These are phyloP conservation scores for Agonopterix subpropinquella DNA, from an alignment of 2,888 invertebrate genomes.

Conservation along the genomic window DNA sequence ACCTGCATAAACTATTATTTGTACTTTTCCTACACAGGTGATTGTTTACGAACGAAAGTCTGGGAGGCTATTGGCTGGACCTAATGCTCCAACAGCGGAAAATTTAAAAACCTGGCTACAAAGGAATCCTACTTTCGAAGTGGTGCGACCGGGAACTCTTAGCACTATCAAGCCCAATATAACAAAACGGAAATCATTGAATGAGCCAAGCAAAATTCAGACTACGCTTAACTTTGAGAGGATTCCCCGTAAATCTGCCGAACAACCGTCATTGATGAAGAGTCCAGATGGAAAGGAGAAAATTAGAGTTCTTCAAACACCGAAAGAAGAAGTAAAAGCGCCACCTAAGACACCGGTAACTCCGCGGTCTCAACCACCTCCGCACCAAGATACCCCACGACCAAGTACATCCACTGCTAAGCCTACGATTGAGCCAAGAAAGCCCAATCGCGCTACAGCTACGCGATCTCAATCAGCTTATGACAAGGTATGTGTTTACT, in stretches of 20 bases:
- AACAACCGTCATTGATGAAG: slow-evolving; percentile 27
- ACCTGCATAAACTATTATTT: too few species aligned
- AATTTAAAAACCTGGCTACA: slow-evolving; percentile 89
- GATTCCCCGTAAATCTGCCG: slow-evolving; percentile 45
- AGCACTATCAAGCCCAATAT: slow-evolving; percentile 59
- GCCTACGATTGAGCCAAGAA: slow-evolving; percentile 38
- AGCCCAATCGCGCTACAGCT: slow-evolving; percentile 32
- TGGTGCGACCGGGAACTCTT: slow-evolving; percentile 80
- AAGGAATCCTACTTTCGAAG: slow-evolving; percentile 91
- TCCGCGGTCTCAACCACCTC: slow-evolving; percentile 12
- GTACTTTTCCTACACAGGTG: slow-evolving; percentile 51
- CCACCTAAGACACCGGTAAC: slow-evolving; percentile 31
- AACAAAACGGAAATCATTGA: slow-evolving; percentile 36
- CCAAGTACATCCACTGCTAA: slow-evolving; percentile 43
- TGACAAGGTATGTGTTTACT: slow-evolving; percentile 42
- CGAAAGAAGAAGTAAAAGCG: slow-evolving; percentile 33
- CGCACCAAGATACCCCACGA: slow-evolving; percentile 41
- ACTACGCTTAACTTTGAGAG: slow-evolving; percentile 67
- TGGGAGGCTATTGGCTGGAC: slow-evolving; percentile 83
- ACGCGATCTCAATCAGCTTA: slow-evolving; percentile 37
- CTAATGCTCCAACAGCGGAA: slow-evolving; percentile 87
- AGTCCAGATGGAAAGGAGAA: slow-evolving; percentile 33
- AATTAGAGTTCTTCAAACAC: slow-evolving; percentile 26
- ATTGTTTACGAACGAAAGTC: slow-evolving; percentile 90
- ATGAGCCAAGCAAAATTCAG: slow-evolving; percentile 54